Evolutionary conservation across 2,797 vertebrate species (phyloP).

Genomic region (Argentina silus): DNA sequence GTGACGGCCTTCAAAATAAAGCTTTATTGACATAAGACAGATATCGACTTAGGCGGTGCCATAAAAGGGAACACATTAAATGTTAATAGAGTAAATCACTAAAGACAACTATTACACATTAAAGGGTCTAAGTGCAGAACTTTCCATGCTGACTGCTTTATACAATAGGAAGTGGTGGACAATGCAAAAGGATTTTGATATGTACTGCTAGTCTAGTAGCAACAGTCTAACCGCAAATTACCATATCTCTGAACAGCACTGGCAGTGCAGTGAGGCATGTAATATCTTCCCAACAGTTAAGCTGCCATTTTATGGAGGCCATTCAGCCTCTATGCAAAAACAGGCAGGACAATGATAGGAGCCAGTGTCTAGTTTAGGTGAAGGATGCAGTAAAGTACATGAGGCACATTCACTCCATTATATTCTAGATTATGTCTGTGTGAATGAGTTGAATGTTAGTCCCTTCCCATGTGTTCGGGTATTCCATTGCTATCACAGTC

Average conservation of each 20-base stretch:
- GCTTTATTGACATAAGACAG: neutral
- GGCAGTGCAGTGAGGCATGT: slow-evolving; percentile 19
- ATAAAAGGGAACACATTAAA: neutral
- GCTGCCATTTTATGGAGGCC: neutral
- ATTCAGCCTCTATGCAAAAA: slow-evolving; percentile 9
- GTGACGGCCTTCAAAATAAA: neutral
- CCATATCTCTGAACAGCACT: neutral
- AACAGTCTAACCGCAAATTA: slow-evolving; percentile 5
- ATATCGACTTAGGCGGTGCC: neutral
- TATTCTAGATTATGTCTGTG: too few species aligned
- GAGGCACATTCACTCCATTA: too few species aligned
- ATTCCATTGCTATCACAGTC: too few species aligned
- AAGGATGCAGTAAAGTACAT: too few species aligned
- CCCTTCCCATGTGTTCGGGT: too few species aligned
- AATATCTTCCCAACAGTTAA: neutral
- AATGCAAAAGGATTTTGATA: neutral
- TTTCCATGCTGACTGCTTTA: neutral
- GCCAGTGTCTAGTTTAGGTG: neutral
- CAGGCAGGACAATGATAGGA: neutral
- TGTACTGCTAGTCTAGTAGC: neutral
- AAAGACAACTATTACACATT: neutral
- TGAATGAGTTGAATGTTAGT: too few species aligned
- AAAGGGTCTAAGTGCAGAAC: neutral
- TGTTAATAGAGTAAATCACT: neutral
- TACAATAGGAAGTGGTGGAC: neutral